Conservation (phyloP, 2,113 vertebrate species). For the Tragelaphus scriptus region DNA sequence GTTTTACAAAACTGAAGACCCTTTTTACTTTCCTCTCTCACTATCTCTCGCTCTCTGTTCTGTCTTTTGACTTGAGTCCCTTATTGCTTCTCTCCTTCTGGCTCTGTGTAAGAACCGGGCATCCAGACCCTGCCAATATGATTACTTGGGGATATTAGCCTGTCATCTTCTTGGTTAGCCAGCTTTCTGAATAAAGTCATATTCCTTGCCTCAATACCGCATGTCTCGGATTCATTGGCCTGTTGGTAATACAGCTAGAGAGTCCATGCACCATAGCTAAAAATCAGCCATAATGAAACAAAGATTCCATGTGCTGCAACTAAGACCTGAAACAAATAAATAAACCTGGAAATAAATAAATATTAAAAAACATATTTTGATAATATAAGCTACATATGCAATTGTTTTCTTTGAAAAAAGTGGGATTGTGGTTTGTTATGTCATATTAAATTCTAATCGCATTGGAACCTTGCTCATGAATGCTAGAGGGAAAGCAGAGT, state of each 20-base stretch:
- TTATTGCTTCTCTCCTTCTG: neutral
- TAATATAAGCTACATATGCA: neutral
- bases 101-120: accelerated
- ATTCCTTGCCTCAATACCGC: no score
- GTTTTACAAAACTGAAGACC: neutral
- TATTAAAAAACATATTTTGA: neutral
- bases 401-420: neutral
- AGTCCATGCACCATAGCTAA: neutral
- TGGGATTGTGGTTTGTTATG: neutral
- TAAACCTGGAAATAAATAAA: neutral
- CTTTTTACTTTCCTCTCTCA: neutral
- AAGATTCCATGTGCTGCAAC: neutral
- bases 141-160: neutral
- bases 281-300: neutral
- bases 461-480: neutral
- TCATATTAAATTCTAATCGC: neutral
- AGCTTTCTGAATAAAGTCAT: neutral
- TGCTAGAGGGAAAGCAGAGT: neutral
- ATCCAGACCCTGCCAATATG: accelerated
- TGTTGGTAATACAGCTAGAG: neutral
- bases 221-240: no score
- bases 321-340: neutral
- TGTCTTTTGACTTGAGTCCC: neutral
- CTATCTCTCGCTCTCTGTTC: neutral
- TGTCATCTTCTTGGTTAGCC: neutral